These are phyloP conservation scores for Hermetia illucens DNA, from an alignment of 1,140 invertebrate genomes.

Conservation along the genomic window DNA sequence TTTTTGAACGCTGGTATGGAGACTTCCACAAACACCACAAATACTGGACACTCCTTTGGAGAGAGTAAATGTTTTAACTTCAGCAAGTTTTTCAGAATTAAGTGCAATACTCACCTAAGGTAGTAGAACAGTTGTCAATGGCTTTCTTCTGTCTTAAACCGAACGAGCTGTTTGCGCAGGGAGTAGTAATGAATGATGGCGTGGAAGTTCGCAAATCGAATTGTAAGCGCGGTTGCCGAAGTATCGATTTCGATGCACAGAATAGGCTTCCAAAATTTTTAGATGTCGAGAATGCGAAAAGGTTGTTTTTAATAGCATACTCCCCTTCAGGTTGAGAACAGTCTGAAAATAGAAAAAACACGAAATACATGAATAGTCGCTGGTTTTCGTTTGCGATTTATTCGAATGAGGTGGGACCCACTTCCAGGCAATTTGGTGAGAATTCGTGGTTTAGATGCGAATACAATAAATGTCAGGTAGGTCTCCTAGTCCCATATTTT, in stretches of 20 bases:
- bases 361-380: no score
- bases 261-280: no score
- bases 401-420: no score
- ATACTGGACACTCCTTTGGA: constrained; percentile 2
- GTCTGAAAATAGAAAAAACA: no score
- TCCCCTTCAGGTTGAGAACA: background rate
- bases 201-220: constrained; percentile 11
- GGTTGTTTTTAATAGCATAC: constrained; percentile 14
- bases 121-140: no score
- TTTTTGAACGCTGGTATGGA: constrained; percentile 60
- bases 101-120: background rate
- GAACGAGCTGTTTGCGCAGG: constrained; percentile 11
- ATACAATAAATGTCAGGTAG: no score
- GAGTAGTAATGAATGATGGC: constrained; percentile 13
- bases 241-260: constrained; percentile 6
- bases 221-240: constrained; percentile 23
- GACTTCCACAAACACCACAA: constrained; percentile 58
- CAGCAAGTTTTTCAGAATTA: background rate
- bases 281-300: no score
- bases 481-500: no score
- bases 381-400: no score
- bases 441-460: no score
- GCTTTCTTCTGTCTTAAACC: no score
- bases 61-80: background rate
- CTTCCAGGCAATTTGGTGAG: no score